A percentile compares a stretch with the other conserved stretches of the same genome.
Evolutionary conservation across 2,888 invertebrate genomes (phyloP).

Genomic region (Urechis unicinctus): DNA sequence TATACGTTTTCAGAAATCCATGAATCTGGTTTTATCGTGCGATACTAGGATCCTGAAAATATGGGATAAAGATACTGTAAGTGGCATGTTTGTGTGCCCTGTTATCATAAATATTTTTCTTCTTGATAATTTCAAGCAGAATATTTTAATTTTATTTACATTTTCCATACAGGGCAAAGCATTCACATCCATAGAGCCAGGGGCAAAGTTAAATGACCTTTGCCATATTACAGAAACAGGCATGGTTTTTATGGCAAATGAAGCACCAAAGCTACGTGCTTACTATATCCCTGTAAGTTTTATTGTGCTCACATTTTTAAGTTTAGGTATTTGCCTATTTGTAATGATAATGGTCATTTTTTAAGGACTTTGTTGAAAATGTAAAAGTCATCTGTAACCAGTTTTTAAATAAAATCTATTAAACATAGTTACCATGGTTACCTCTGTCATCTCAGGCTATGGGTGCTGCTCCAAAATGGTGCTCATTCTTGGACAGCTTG

Average conservation of each 20-base stretch:
- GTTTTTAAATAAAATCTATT: no score
- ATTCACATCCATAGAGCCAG: constrained; percentile 82
- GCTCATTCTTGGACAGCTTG: constrained; percentile 88
- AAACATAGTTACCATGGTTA: neutral
- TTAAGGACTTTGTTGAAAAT: neutral
- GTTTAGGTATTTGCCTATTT: neutral
- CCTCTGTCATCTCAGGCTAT: constrained; percentile 46
- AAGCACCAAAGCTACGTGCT: constrained; percentile 86
- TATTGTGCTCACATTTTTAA: neutral
- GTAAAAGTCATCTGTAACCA: neutral
- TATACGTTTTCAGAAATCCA: constrained; percentile 68
- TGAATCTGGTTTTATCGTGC: constrained; percentile 43
- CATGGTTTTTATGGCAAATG: constrained; percentile 88
- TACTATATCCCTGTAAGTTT: constrained; percentile 76
- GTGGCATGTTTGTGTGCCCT: constrained; percentile 28
- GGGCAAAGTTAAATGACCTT: constrained; percentile 72
- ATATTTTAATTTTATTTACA: no score
- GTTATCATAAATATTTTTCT: neutral
- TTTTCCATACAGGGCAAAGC: constrained; percentile 65
- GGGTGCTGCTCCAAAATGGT: constrained; percentile 96
- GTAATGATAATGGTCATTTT: neutral
- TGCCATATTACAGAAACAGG: constrained; percentile 82
- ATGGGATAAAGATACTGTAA: constrained; percentile 62
- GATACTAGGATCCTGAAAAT: constrained; percentile 46
- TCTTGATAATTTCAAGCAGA: no score